Evolutionary conservation across 2,113 vertebrate species (phyloP).

Genomic region (Rhabdornis inornatus): DNA sequence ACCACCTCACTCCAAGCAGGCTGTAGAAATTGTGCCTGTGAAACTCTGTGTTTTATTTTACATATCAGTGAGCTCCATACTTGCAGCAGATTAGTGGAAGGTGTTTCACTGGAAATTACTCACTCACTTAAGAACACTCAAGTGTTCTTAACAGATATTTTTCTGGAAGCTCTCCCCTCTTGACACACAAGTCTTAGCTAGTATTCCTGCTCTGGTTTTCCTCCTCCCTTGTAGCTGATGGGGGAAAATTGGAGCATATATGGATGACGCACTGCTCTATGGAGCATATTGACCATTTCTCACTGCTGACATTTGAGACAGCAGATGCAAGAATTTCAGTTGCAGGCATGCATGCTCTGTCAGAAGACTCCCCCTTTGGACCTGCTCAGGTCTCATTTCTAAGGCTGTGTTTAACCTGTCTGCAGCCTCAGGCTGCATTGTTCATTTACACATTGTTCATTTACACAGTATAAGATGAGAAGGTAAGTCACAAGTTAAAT

Average conservation of each 20-base stretch:
- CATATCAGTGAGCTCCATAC: background rate
- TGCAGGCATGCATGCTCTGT: accelerated
- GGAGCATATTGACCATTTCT: background rate
- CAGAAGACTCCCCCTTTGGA: background rate
- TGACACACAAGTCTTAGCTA: background rate
- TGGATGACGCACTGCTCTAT: background rate
- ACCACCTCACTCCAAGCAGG: background rate
- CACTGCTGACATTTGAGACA: background rate
- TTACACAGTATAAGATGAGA: background rate
- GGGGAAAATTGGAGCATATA: background rate
- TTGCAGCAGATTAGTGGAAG: background rate
- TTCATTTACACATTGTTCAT: background rate
- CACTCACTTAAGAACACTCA: background rate
- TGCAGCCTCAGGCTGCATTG: background rate
- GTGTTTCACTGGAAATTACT: background rate
- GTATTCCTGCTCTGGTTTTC: background rate
- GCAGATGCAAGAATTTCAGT: background rate
- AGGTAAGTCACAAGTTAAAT: background rate
- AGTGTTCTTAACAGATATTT: background rate
- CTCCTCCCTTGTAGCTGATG: background rate
- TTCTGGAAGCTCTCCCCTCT: background rate
- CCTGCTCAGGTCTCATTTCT: background rate
- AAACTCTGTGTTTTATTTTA: background rate
- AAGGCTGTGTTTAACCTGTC: background rate
- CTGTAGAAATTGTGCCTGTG: background rate